Base-by-base conservation (phyloP, 37 sponge, comb jelly and placozoan genomes). In the Mnemiopsis leidyi region DNA sequence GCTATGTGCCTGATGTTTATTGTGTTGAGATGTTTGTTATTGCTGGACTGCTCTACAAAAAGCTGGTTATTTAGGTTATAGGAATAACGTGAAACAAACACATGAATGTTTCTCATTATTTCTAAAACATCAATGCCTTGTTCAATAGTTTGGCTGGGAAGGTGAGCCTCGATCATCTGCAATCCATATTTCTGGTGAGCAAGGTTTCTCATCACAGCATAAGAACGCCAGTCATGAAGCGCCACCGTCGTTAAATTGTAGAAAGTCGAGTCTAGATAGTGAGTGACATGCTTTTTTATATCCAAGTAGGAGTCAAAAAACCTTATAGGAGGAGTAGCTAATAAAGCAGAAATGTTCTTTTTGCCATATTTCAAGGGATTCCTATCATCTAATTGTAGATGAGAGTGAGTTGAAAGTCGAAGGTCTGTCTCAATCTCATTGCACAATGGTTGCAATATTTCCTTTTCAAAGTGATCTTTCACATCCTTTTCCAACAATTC, bases 11-110 rank as follows among this genome's bases (percentile, higher is more conserved):
- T 94, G 79, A 98, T 98, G 94, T 97, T 98, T 93, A 98, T 98
- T 90, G 99, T 97, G 93, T 96, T 95, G 23, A 98, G 94, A 92
- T 96, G 95, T 76, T 98, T 98, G 93, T 93, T 96, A 71, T 97
- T 94, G 9, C 96, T 95, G 16, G 92, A 69, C 69, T 96, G 94
- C 82, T 97, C 96, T 38, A 98, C 95, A 95, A 98, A 98, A 29
- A 95, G 93, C 92, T 98, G 99, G 95, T 98, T 98, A 94, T 98
- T 98, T 83, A 98, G 94, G 93, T 98, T 98, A 94, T 98, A 98
- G 73, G 93, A 95, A 92, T 96, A 97, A 38, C 94, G 68, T 35
- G 95, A 69, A 28, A 98, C 99, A 96, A 98, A 98, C 36, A 96
- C 94, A 67, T 98, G 96, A 20, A 98, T 97, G 93, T 98, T 96